These are phyloP conservation scores for Empis stercorea DNA, from an alignment of 2,888 invertebrate species.

Conservation along the genomic window DNA sequence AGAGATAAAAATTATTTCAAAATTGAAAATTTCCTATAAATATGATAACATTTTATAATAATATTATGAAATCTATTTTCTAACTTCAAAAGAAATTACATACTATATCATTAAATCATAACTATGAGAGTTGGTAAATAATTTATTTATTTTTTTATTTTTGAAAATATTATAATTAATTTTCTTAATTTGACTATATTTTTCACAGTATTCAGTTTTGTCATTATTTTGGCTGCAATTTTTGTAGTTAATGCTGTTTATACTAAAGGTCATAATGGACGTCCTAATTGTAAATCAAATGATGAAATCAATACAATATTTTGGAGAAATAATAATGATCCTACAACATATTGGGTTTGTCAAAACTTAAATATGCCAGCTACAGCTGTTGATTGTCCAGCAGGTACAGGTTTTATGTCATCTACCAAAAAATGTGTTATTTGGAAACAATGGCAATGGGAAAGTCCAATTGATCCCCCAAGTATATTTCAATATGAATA, in stretches of 20 bases:
- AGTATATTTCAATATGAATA: slow-evolving; percentile 12
- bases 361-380: slow-evolving; percentile 12
- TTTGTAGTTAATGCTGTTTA: not conserved
- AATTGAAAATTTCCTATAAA: no score
- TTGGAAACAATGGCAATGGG: slow-evolving; percentile 30
- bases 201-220: slow-evolving; percentile 11
- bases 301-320: slow-evolving; percentile 14
- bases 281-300: slow-evolving; percentile 1
- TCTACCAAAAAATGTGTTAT: slow-evolving; percentile 27
- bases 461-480: slow-evolving; percentile 25
- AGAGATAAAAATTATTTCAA: no score
- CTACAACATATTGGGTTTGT: slow-evolving; percentile 7
- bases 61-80: no score
- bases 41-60: no score
- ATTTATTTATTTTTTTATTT: no score
- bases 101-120: no score
- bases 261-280: slow-evolving; percentile 5
- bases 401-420: slow-evolving; percentile 26
- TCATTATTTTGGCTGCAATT: slow-evolving; percentile 7
- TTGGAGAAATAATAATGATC: slow-evolving; percentile 20
- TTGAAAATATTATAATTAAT: no score
- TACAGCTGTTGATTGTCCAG: slow-evolving; percentile 21
- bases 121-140: no score
- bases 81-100: no score
- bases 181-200: not conserved